These are phyloP conservation scores for Acipenser ruthenus DNA, from an alignment of 2,797 vertebrate species.

Conservation along the genomic window DNA sequence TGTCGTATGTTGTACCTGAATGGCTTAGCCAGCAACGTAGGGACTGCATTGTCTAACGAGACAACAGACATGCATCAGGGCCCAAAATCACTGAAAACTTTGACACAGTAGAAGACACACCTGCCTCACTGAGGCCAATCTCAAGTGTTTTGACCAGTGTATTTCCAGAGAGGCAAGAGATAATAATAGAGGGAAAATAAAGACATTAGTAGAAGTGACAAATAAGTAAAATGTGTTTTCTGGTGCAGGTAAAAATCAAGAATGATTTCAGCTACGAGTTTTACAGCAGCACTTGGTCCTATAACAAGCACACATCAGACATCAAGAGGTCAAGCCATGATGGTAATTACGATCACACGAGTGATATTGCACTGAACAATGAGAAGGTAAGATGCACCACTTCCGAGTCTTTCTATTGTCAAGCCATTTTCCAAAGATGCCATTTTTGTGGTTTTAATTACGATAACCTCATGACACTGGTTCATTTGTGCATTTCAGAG, in stretches of 20 bases:
- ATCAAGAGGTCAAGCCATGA: conserved; percentile 25
- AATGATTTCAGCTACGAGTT: conserved; percentile 84
- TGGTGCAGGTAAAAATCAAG: conserved; percentile 68
- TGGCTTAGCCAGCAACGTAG: no score
- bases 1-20: no score
- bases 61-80: no score
- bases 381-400: conserved; percentile 50
- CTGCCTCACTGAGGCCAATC: no score
- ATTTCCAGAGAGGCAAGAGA: no score
- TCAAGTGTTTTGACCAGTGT: no score
- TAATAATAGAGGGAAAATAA: no score
- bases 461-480: not conserved
- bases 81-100: no score
- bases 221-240: no score
- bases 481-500: conserved; percentile 48
- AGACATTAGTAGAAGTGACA: no score
- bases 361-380: conserved; percentile 40
- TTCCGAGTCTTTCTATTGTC: not conserved
- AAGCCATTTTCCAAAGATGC: conserved; percentile 9
- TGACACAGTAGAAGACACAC: no score
- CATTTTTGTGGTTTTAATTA: conserved; percentile 11
- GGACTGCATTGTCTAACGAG: no score
- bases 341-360: conserved; percentile 32
- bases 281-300: conserved; percentile 83
- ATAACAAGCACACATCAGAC: conserved; percentile 49